Base-by-base conservation (phyloP, 2,113 vertebrate genomes). In the Cervus canadensis region DNA sequence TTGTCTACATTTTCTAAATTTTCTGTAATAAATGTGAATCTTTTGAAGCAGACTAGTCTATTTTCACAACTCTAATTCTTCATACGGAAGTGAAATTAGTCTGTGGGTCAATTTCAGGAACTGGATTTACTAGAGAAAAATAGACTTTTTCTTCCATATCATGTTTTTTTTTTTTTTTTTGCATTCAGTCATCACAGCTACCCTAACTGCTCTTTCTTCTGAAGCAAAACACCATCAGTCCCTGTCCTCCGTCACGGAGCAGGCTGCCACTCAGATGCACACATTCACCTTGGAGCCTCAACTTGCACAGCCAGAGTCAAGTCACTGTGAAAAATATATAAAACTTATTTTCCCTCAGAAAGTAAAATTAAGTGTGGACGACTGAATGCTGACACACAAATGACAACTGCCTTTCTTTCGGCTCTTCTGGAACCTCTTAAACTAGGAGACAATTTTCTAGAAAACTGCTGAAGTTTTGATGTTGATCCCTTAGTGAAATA, bases 51-150 rank as follows among this genome's bases (percentile, higher is more conserved):
- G 7, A 6, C n/a, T 52, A 88, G 30, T 93, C 76, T 86, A 12
- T 91, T 89, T 96, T 60, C 54, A 64, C 59, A 96, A 45, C 13
- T 87, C 57, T n/a, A 81, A 57, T 87, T 93, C 15, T 78, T 84
- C 15, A 40, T 15, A 26, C 15, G 25, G 36, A 57, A 54, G 30
- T 79, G 9, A 94, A 97, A 50, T 23, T 3, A 0, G 5, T 48
- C 59, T 89, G 59, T 40, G 26, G 62, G 12, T 30, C 89, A 91
- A 9, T 93, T 89, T 59, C 17, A 89, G 30, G 17, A 86, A 82
- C 54, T 88, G 57, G n/a, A 40, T 79, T 89, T 85, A 28, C 11
- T 57, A 94, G 33, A 85, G n/a, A 56, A 56, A 76, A 86, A 7
- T 43, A 36, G n/a, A 36, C 0, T 30, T 84, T 97, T 95, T 85